A percentile compares a stretch with the other conserved stretches of the same genome.
Conservation (phyloP, 2,797 vertebrate species). For the Parauchenoglanis punctatus region DNA sequence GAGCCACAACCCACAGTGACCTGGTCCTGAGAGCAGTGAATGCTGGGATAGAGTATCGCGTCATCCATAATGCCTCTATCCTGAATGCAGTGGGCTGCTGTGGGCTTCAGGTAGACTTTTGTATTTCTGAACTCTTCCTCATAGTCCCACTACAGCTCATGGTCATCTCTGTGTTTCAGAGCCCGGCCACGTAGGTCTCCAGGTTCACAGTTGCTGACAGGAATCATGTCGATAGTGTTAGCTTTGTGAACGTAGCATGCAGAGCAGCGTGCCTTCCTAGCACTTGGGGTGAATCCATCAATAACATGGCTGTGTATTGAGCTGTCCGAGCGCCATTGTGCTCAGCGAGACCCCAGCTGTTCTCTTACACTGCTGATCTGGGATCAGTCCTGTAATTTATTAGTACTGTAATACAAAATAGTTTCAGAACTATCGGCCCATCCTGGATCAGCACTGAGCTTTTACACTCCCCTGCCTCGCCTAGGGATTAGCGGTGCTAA, state of each 20-base stretch:
- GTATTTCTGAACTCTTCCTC: background rate
- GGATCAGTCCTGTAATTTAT: slow-evolving; percentile 14
- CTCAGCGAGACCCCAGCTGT: slow-evolving; percentile 61
- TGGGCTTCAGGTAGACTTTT: slow-evolving; percentile 86
- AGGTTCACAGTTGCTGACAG: slow-evolving; percentile 6
- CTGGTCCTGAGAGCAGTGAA: slow-evolving; percentile 89
- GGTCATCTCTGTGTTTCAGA: background rate
- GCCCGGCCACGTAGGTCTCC: background rate
- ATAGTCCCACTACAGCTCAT: background rate
- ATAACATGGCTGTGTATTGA: slow-evolving; percentile 60
- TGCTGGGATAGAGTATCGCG: slow-evolving; percentile 84
- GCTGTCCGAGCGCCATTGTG: slow-evolving; percentile 66
- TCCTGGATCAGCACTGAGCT: slow-evolving; percentile 16
- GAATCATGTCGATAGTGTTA: slow-evolving; percentile 13
- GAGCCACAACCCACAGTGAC: slow-evolving; percentile 96
- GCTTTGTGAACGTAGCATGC: slow-evolving; percentile 23
- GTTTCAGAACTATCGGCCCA: background rate
- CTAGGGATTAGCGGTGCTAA: slow-evolving; percentile 31
- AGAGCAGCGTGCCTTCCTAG: background rate
- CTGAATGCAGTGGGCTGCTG: slow-evolving; percentile 94
- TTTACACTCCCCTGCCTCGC: background rate
- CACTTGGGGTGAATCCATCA: slow-evolving; percentile 51
- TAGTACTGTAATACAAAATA: background rate
- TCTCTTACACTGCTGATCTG: slow-evolving; percentile 32
- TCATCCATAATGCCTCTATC: slow-evolving; percentile 96